Base-by-base conservation (phyloP, 1,140 invertebrate genomes). In the Ceratina australensis region DNA sequence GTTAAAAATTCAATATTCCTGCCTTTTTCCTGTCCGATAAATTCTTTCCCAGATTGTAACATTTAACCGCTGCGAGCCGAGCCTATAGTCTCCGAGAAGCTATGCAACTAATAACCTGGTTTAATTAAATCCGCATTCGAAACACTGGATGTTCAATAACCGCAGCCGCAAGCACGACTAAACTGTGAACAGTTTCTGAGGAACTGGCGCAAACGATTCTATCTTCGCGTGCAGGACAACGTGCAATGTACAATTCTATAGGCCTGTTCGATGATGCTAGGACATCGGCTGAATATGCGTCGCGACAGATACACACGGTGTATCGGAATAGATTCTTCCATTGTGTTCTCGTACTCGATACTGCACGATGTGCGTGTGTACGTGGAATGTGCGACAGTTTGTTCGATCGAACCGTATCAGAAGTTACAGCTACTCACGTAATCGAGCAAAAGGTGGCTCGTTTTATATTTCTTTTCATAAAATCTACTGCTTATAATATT, bases 131-230 rank as follows among this genome's bases (percentile, higher is more conserved):
- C 18, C 16, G 5, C 18, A 52, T 83, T 84, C 67, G 72, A 81
- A 78, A 66, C 33, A 10, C 3, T 10, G 33, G 33, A 5, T 10
- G 85, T 88, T 75, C 81, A 87, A 88, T 88, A 88, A 87, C 81
- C 78, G 50, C 47, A 15, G 33, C 33, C 33, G 28, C 42, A 22
- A 5, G 15, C 69, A 64, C 61, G 24, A 18, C 63, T 20, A 71
- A 28, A 69, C 63, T 66, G 57, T 52, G 61, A 80, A 84, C 68
- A 60, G 42, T 54, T 60, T 33, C 60, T 10, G 54, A 47, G 69
- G 72, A 87, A 87, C 85, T 87, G 72, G 85, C 63, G 78, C 85
- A 87, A 87, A 79, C 79, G 60, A 85, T 76, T 80, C 79, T 82
- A 85, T 85, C 83, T 66, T 54, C 22, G 52, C 57, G 49, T 56